Conservation (phyloP, 2,888 invertebrate genomes). For the Dynastes tityus region DNA sequence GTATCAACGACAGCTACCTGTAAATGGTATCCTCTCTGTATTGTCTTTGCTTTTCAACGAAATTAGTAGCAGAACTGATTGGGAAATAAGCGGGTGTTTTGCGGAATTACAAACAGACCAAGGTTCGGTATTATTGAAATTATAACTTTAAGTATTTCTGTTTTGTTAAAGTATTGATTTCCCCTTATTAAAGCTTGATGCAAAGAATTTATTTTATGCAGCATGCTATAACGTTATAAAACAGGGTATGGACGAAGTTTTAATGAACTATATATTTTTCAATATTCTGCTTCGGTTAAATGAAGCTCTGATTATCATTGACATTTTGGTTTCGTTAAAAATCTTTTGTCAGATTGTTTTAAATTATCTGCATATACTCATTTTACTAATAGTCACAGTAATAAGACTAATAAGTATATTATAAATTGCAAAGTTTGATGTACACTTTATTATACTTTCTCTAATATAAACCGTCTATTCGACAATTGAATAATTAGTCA, state of each 20-base stretch:
- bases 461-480: too few relatives aligned
- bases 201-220: neutral
- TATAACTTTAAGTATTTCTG: neutral
- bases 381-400: too few relatives aligned
- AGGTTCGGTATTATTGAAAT: neutral
- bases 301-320: neutral
- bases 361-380: neutral
- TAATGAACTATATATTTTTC: neutral
- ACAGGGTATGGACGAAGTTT: neutral
- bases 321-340: neutral
- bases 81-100: too few relatives aligned
- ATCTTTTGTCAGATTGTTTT: neutral
- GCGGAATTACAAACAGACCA: neutral
- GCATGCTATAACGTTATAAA: neutral
- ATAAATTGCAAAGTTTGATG: neutral
- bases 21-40: conserved; percentile 1
- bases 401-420: neutral
- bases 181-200: neutral
- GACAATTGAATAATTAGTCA: too few relatives aligned
- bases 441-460: neutral
- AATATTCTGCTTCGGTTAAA: neutral
- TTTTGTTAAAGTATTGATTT: conserved; percentile 33
- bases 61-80: neutral
- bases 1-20: too few relatives aligned
- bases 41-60: conserved; percentile 1